These are phyloP conservation scores for Xestia rhomboidea DNA, from an alignment of 2,888 invertebrate species.

Conservation along the genomic window DNA sequence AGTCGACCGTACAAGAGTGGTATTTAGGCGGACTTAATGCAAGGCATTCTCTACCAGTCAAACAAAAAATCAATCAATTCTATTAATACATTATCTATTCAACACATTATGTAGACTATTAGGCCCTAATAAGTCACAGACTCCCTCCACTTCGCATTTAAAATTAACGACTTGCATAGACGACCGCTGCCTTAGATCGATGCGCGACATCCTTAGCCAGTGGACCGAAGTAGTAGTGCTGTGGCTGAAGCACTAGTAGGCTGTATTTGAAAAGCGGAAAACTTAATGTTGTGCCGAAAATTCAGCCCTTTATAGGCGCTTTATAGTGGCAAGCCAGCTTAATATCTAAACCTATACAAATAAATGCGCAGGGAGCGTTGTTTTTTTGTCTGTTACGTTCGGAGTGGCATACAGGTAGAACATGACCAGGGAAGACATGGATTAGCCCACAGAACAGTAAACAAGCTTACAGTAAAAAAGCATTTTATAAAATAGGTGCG, in stretches of 20 bases:
- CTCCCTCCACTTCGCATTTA: background rate
- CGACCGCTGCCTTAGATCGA: background rate
- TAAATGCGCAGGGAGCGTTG: background rate
- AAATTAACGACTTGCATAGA: background rate
- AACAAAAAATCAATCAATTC: no score
- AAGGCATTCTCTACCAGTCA: no score
- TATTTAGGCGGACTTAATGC: no score
- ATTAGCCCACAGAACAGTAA: background rate
- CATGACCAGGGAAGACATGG: background rate
- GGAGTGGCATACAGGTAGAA: background rate
- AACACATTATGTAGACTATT: background rate
- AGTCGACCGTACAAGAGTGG: no score
- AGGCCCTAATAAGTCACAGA: background rate
- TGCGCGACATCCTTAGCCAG: background rate
- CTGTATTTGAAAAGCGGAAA: constrained; percentile 27
- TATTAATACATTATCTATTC: background rate
- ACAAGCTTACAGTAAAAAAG: background rate
- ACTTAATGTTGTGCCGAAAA: background rate
- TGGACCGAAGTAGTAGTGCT: constrained; percentile 6
- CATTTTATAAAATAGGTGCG: background rate
- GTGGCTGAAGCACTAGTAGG: background rate
- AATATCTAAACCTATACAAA: background rate
- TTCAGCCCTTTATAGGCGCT: background rate
- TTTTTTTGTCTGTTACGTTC: no score
- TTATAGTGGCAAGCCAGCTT: background rate